phyloP scores from a whole-genome alignment of 2,113 vertebrate species.

The Electrona antarctica region DNA sequence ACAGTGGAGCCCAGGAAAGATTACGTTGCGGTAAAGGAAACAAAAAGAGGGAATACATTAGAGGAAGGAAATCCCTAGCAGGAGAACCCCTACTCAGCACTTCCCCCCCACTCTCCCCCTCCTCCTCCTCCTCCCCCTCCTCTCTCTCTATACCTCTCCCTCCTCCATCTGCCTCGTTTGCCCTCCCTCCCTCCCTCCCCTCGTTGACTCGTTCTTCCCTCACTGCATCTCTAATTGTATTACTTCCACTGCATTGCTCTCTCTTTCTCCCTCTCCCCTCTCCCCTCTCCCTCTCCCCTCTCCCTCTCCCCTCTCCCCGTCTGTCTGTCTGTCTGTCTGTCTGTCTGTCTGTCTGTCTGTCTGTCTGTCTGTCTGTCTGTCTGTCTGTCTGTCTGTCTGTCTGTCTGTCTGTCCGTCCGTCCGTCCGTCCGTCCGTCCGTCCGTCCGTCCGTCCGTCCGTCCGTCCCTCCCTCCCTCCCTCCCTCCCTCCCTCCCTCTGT shows the following conservation, averaged over 20 bases:
- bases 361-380: no score
- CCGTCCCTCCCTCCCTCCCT: no score
- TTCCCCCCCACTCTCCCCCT: constrained; percentile 43
- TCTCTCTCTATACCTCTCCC: background rate
- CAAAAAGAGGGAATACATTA: constrained; percentile 51
- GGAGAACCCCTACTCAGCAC: constrained; percentile 73
- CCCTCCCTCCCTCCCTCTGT: no score
- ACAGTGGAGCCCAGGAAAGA: constrained; percentile 20
- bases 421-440: no score
- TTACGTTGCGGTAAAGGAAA: constrained; percentile 42
- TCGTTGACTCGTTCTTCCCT: background rate
- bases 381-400: no score
- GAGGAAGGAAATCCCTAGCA: constrained; percentile 74
- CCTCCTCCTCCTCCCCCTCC: background rate
- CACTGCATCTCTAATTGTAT: background rate
- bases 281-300: constrained; percentile 14
- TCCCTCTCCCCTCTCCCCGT: no score
- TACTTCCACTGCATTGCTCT: background rate
- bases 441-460: no score
- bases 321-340: no score
- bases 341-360: no score
- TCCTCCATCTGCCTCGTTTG: constrained; percentile 4
- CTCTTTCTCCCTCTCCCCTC: background rate
- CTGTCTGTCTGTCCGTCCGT: no score
- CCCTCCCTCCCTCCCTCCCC: background rate